Evolutionary conservation across 2,113 vertebrate species (phyloP).

Genomic region (Eurystomus gularis): DNA sequence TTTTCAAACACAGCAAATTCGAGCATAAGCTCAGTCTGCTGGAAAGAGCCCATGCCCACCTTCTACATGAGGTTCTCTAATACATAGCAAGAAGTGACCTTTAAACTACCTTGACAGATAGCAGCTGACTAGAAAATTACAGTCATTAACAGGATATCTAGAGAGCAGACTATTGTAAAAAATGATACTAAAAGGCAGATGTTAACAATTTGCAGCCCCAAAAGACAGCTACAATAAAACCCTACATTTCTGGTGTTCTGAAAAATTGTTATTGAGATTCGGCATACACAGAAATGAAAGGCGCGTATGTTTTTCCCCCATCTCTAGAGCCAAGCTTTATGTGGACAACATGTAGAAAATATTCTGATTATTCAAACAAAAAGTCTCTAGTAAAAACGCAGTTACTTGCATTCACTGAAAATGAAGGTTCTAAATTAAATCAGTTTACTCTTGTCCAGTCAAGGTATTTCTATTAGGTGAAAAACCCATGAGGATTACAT

Average conservation of each 20-base stretch:
- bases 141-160: slow-evolving; percentile 77
- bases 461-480: neutral
- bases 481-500: neutral
- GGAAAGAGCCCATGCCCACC: slow-evolving; percentile 42
- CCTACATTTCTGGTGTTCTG: slow-evolving; percentile 50
- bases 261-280: slow-evolving; percentile 45
- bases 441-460: neutral
- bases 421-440: neutral
- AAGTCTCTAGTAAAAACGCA: neutral
- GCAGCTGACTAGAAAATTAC: slow-evolving; percentile 82
- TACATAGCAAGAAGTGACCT: slow-evolving; percentile 73
- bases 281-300: neutral
- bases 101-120: slow-evolving; percentile 82
- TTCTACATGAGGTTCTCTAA: slow-evolving; percentile 47
- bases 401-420: neutral
- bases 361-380: neutral
- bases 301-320: neutral
- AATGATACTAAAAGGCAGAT: slow-evolving; percentile 77
- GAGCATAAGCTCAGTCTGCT: slow-evolving; percentile 25
- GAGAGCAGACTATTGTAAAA: slow-evolving; percentile 76
- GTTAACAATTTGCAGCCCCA: slow-evolving; percentile 77
- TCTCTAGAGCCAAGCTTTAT: neutral
- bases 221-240: slow-evolving; percentile 74
- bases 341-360: neutral
- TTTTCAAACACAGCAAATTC: slow-evolving; percentile 32